phyloP scores from a whole-genome alignment of 2,888 invertebrate species.

The Endomychus coccineus region DNA sequence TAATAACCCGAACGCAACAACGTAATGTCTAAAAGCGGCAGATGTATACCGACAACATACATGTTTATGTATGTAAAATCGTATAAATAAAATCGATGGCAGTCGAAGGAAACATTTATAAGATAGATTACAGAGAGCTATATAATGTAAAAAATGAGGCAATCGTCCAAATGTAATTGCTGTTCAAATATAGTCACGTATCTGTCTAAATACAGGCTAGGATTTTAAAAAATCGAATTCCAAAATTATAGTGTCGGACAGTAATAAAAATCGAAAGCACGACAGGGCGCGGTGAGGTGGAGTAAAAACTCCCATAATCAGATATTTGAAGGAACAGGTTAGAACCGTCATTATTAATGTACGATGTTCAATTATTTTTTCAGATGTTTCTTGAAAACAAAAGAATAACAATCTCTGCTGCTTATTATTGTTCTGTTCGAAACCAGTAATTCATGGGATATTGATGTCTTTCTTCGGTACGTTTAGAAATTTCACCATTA shows the following conservation, averaged over 20 bases:
- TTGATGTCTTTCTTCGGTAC: too few species aligned
- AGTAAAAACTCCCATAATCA: neutral
- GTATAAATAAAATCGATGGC: too few species aligned
- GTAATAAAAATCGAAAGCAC: constrained; percentile 34
- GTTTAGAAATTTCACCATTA: too few species aligned
- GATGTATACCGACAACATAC: too few species aligned
- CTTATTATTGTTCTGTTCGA: too few species aligned
- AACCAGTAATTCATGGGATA: too few species aligned
- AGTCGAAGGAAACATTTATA: too few species aligned
- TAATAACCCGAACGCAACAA: too few species aligned
- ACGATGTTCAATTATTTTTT: constrained; percentile 22
- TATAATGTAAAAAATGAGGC: neutral
- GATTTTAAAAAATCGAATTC: constrained; percentile 38
- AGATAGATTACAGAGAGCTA: too few species aligned
- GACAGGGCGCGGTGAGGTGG: neutral
- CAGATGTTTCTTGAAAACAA: constrained; percentile 21
- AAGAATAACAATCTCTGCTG: constrained; percentile 16
- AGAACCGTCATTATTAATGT: constrained; percentile 19
- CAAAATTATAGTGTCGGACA: constrained; percentile 36
- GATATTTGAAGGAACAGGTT: neutral
- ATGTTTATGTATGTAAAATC: too few species aligned
- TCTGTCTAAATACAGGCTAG: constrained; percentile 34
- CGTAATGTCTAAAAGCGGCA: too few species aligned
- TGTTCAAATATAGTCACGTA: constrained; percentile 30
- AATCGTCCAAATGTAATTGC: neutral